Conservation (phyloP, 1,140 invertebrate genomes). For the Lepidotrigona ventralis region DNA sequence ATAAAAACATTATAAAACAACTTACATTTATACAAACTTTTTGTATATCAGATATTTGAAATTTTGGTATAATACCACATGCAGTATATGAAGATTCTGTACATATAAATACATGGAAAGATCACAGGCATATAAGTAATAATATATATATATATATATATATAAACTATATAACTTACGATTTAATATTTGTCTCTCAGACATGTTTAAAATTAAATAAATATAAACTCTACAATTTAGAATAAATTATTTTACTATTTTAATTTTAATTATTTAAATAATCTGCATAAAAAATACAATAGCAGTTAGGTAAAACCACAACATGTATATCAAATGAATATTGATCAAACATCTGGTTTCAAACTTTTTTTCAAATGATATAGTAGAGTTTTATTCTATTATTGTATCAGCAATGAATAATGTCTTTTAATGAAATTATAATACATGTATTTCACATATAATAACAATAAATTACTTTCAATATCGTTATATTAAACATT, state of each 20-base stretch:
- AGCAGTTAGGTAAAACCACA: not conserved
- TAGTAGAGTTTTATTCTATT: not conserved
- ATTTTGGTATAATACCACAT: constrained; percentile 17
- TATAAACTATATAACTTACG: constrained; percentile 39
- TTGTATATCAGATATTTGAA: constrained; percentile 6
- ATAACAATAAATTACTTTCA: constrained; percentile 38
- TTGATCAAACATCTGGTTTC: constrained; percentile 58
- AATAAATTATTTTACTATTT: not conserved
- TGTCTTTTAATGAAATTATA: constrained; percentile 21
- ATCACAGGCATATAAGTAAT: not conserved
- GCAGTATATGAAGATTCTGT: constrained; percentile 15
- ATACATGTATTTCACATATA: constrained; percentile 38
- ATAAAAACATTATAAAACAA: not conserved
- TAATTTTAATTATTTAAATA: constrained; percentile 7
- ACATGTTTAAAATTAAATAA: constrained; percentile 6
- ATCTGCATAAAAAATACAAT: not conserved
- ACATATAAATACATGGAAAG: not conserved
- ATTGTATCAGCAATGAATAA: not conserved
- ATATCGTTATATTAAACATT: constrained; percentile 27
- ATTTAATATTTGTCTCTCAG: not conserved
- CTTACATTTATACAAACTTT: constrained; percentile 36
- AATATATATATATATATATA: constrained; percentile 8
- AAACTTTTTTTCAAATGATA: not conserved
- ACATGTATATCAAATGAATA: constrained; percentile 7
- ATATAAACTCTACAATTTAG: not conserved